A percentile compares a stretch with the other conserved stretches of the same genome.
Evolutionary conservation across 1,140 invertebrate genomes (phyloP).

Genomic region (Copidosoma floridanum): DNA sequence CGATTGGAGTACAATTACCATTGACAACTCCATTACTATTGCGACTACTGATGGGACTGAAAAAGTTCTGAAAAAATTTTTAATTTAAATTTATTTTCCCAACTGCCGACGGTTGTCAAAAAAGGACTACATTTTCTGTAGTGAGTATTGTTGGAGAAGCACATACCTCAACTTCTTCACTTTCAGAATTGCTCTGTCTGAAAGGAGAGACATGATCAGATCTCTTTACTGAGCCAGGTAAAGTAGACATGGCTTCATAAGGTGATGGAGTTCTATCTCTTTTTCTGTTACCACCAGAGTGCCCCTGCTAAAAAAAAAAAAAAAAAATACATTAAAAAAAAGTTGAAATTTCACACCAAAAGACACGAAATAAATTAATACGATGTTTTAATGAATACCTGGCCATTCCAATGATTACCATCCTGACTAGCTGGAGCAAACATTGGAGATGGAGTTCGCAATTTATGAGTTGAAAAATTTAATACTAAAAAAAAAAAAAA

Average conservation of each 20-base stretch:
- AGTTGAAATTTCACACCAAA: no score
- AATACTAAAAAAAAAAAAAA: constrained; percentile 2
- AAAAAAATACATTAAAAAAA: constrained; percentile 6
- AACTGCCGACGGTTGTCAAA: no score
- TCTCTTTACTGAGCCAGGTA: no score
- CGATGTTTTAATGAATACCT: no score
- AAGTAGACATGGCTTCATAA: constrained; percentile 35
- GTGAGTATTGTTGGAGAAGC: constrained; percentile 5
- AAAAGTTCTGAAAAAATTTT: constrained; percentile 44
- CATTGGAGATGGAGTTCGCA: constrained; percentile 49
- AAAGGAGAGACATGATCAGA: constrained; percentile 45
- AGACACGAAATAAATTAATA: no score
- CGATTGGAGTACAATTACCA: constrained; percentile 56
- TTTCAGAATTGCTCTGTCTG: constrained; percentile 46
- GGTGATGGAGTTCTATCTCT: constrained; percentile 50
- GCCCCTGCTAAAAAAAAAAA: constrained; percentile 31
- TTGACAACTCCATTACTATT: constrained; percentile 34
- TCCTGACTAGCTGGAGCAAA: constrained; percentile 39
- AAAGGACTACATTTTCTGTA: no score
- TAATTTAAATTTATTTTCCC: constrained; percentile 27
- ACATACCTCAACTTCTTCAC: constrained; percentile 51
- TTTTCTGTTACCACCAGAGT: no score
- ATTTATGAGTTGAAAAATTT: constrained; percentile 38
- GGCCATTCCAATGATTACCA: constrained; percentile 48
- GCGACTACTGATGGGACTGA: constrained; percentile 51